Conservation (phyloP, 2,888 invertebrate species). For the Coenonympha glycerion region DNA sequence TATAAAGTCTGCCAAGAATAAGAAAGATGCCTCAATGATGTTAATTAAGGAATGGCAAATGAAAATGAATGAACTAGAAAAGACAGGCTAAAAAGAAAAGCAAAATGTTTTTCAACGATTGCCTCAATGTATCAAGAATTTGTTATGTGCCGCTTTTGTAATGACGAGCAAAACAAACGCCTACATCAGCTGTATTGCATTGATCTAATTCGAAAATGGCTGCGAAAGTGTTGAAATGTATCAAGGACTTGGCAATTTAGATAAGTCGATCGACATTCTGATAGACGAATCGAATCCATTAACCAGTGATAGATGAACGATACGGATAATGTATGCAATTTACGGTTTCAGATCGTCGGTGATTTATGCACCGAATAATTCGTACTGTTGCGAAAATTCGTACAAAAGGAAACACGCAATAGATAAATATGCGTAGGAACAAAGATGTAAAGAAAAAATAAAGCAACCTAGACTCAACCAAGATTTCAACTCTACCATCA, state of each 20-base stretch:
- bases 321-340: constrained; percentile 28
- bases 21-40: no score
- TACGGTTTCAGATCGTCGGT: constrained; percentile 13
- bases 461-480: no score
- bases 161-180: constrained; percentile 18
- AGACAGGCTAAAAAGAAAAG: not conserved
- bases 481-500: no score
- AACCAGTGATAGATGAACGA: constrained; percentile 41
- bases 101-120: not conserved
- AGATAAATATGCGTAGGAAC: not conserved
- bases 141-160: constrained; percentile 8
- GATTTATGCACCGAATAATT: constrained; percentile 9
- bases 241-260: constrained; percentile 54
- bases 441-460: not conserved
- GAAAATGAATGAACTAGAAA: not conserved
- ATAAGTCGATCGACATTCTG: constrained; percentile 48
- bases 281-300: constrained; percentile 52
- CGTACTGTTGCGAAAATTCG: constrained; percentile 5
- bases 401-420: not conserved
- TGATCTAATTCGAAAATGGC: constrained; percentile 25
- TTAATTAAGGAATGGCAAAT: not conserved
- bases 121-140: not conserved
- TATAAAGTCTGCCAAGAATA: no score
- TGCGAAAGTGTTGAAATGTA: constrained; percentile 45
- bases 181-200: constrained; percentile 18